Evolutionary conservation across 2,113 vertebrate genomes (phyloP), one percentile per base, ranked within the genome.

Genomic region (Bombycilla garrulus): DNA sequence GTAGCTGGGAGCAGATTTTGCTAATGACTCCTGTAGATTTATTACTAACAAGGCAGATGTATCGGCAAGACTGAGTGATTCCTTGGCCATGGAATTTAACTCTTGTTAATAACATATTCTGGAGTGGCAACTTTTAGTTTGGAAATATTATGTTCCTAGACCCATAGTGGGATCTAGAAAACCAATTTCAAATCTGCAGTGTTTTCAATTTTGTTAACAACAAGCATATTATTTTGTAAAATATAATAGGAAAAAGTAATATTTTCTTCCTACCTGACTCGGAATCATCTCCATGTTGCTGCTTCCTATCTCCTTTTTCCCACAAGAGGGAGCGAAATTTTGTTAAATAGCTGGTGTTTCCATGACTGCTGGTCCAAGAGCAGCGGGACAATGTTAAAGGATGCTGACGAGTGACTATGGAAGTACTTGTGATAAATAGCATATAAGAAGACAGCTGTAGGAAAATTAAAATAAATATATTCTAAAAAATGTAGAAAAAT

Each of bases 1-100:
- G 33, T 92, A 83, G 40, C 58, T 90, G 62, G 40, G 47, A 88
- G 90, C 58, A 82, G 53, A 76, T 88, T 92, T 92, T 73, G 35
- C 48, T 88, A 90, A 95, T 90, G 74, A 87, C 12, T 91, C 17
- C 36, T 61, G 36, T 16, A 95, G 81, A 94, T 90, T 90, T 93
- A 92, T 95, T 96, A 45, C 54, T 76, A 82, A 78, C 78, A 48
- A 81, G 26, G 40, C 45, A 93, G 79, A 82, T 82, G 67, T 92
- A 93, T 80, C 71, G 4, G 28, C 78, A 91, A 93, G 78, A 92
- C 42, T 64, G 42, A 70, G 38, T 87, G 78, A 91, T 90, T 93
- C 65, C 31, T 86, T 65, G 74, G 74, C 31, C 25, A 1, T 61
- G 81, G 92, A 93, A 93, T 95, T 94, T 93, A 94, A 79, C 66